Evolutionary conservation across 2,113 vertebrate species (phyloP).

Genomic region (Thalassoma bifasciatum): DNA sequence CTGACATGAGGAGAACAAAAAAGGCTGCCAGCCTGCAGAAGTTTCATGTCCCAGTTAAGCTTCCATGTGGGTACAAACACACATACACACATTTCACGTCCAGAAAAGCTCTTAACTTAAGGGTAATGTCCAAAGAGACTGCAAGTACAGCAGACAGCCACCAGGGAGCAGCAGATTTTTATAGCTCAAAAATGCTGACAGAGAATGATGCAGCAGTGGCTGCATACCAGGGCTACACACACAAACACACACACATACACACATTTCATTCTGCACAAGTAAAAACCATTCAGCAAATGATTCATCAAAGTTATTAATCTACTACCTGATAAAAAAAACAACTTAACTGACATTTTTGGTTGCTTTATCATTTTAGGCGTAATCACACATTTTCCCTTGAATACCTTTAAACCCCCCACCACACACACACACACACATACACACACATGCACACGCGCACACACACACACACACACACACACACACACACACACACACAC

Average conservation of each 20-base stretch:
- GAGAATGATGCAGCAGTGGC: conserved; percentile 54
- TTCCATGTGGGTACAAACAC: background rate
- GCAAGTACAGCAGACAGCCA: conserved; percentile 23
- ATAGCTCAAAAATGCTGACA: conserved; percentile 7
- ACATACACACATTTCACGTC: background rate
- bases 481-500: conserved; percentile 7
- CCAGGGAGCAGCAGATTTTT: conserved; percentile 31
- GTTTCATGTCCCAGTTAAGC: conserved; percentile 36
- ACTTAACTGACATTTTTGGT: conserved; percentile 1
- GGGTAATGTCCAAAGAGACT: background rate
- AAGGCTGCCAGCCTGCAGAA: conserved; percentile 41
- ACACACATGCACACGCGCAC: background rate
- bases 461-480: background rate
- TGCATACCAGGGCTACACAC: conserved; percentile 19
- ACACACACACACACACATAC: background rate
- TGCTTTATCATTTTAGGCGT: background rate
- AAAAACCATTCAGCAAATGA: background rate
- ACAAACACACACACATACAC: background rate
- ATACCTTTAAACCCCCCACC: background rate
- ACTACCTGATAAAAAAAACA: background rate
- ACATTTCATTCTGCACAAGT: background rate
- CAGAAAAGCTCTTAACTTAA: conserved; percentile 7
- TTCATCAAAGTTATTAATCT: background rate
- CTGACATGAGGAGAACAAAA: conserved; percentile 51
- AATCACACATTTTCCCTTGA: background rate